phyloP scores from a whole-genome alignment of 2,113 vertebrate genomes.

The Phaetusa simplex region DNA sequence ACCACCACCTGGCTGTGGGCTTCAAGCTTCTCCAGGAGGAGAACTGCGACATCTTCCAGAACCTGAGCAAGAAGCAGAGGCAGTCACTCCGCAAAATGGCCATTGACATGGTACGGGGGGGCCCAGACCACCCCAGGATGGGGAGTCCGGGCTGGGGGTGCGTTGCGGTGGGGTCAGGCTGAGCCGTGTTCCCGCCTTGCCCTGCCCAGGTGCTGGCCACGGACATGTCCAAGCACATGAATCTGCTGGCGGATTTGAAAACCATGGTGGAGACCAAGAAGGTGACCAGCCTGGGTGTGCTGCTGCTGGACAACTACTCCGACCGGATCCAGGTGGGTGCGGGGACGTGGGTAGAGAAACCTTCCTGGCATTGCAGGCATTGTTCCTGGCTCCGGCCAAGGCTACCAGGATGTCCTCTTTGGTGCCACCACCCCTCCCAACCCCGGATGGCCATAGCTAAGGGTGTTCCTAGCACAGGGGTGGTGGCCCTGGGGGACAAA shows the following conservation, averaged over 20 bases:
- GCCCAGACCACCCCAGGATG: rapidly evolving
- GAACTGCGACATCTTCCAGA: conserved; percentile 91
- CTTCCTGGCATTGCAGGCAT: rapidly evolving
- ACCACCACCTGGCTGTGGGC: conserved; percentile 90
- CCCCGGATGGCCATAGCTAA: rapidly evolving
- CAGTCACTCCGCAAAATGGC: conserved; percentile 88
- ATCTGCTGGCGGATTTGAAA: conserved; percentile 90
- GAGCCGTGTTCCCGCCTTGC: rapidly evolving
- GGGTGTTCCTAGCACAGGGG: background rate
- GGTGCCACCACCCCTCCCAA: background rate
- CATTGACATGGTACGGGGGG: conserved; percentile 85
- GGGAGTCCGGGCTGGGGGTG: rapidly evolving
- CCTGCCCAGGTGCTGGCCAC: conserved; percentile 86
- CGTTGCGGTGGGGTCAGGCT: background rate
- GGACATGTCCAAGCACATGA: conserved; percentile 97
- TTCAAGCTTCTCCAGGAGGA: conserved; percentile 92
- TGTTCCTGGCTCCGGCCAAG: rapidly evolving
- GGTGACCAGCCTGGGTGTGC: conserved; percentile 89
- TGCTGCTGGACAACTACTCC: conserved; percentile 91
- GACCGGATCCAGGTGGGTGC: conserved; percentile 87
- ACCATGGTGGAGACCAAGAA: conserved; percentile 98
- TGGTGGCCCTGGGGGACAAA: background rate
- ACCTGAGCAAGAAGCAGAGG: conserved; percentile 86
- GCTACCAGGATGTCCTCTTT: rapidly evolving
- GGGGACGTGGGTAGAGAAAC: background rate